Evolutionary conservation across 2,888 invertebrate species (phyloP), one percentile per base, ranked within the genome.

Genomic region (Oithona nana): DNA sequence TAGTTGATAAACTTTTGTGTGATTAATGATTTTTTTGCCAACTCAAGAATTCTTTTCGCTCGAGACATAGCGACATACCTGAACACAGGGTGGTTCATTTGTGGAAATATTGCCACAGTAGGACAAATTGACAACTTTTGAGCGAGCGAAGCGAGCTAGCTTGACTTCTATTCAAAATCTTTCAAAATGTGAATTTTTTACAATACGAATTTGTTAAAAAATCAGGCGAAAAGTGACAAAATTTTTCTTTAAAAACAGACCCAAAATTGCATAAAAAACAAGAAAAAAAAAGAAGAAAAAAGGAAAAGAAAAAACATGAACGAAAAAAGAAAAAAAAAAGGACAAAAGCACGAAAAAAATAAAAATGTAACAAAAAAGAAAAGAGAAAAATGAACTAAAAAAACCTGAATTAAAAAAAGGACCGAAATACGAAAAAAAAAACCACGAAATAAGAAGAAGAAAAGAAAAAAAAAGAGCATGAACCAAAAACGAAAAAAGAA

Each of bases 191-290:
- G n/a, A n/a, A n/a, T n/a, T n/a, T n/a, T n/a, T n/a, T n/a, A n/a
- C n/a, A n/a, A n/a, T n/a, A n/a, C n/a, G n/a, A n/a, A n/a, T n/a
- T n/a, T n/a, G n/a, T n/a, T n/a, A n/a, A 39, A 39, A 61, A 80
- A 79, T 66, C 66, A 65, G 70, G 70, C 66, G 67, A 64, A 55
- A 28, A 16, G 22, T 51, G 63, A 48, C 24, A 57, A 8, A n/a
- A 52, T 6, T 51, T 8, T 24, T 1, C 55, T 50, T 13, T 26
- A 1, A 63, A 65, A 56, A 48, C 58, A 49, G 28, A 29, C 50
- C 60, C 62, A 64, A 29, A 61, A 20, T 13, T 28, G 57, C 60
- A 49, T 29, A 13, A 16, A 51, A 49, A 66, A 58, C 64, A 65
- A 22, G n/a, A 52, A 20, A 52, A 64, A 57, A 24, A 39, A 65